These are phyloP conservation scores for Apeira syringaria DNA, from an alignment of 2,888 invertebrate genomes.

Conservation along the genomic window DNA sequence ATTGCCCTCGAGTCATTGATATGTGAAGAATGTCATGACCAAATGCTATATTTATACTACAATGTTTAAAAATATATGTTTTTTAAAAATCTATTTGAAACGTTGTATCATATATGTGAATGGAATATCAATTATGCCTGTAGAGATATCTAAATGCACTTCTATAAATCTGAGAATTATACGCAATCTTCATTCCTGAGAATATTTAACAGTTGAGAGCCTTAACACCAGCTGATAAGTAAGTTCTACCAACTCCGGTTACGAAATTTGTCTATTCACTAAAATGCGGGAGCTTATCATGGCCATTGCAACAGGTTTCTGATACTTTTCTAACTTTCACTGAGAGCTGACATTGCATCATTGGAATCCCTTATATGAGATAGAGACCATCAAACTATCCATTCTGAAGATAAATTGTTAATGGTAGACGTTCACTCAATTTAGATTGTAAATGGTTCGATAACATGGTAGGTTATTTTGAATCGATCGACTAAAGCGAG, in stretches of 20 bases:
- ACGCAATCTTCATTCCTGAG: too few species aligned
- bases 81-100: too few species aligned
- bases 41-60: too few species aligned
- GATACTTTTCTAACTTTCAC: constrained; percentile 49
- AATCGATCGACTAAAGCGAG: constrained; percentile 6
- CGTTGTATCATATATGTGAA: too few species aligned
- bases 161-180: too few species aligned
- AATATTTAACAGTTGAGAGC: neutral
- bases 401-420: constrained; percentile 24
- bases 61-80: too few species aligned
- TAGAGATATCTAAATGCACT: too few species aligned
- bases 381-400: constrained; percentile 17
- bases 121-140: too few species aligned
- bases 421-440: constrained; percentile 17
- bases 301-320: constrained; percentile 33
- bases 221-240: constrained; percentile 6
- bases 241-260: constrained; percentile 33
- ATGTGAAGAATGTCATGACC: constrained; percentile 13
- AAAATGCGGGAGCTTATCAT: constrained; percentile 21
- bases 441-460: constrained; percentile 23
- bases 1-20: constrained; percentile 11
- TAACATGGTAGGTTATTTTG: constrained; percentile 17
- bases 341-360: constrained; percentile 37
- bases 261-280: constrained; percentile 26
- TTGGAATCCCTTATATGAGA: constrained; percentile 25